Percentiles rank a stretch among this genome's conserved stretches.
Conservation (phyloP, 2,113 vertebrate species). For the Sceloporus undulatus region DNA sequence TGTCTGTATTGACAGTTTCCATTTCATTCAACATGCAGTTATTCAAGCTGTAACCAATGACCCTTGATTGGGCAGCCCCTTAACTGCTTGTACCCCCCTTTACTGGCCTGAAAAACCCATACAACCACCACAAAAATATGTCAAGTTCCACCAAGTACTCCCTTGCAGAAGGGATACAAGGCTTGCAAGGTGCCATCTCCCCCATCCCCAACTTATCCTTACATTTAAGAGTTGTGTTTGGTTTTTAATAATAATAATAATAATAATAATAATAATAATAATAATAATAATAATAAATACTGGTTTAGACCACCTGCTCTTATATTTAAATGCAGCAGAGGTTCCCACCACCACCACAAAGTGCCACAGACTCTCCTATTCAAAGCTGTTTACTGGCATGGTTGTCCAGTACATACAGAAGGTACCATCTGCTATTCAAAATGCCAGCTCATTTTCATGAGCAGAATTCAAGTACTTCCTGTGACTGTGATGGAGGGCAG, state of each 20-base stretch:
- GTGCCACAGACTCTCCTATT: neutral
- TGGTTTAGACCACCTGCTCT: neutral
- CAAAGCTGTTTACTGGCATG: neutral
- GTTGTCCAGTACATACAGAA: neutral
- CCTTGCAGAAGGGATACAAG: neutral
- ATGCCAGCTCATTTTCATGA: neutral
- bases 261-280: no score
- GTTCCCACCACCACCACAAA: neutral
- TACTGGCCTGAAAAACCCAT: neutral
- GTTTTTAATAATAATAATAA: no score
- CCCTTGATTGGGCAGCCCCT: neutral
- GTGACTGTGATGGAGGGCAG: neutral
- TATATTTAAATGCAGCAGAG: neutral
- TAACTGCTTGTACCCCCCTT: neutral
- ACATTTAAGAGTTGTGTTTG: neutral
- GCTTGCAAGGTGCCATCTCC: neutral
- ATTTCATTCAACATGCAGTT: no score
- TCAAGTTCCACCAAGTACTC: neutral
- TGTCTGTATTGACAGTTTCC: neutral
- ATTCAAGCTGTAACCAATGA: neutral
- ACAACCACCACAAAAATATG: neutral
- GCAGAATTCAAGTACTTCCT: neutral
- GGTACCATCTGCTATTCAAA: neutral
- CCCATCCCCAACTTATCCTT: no score
- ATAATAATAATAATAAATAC: neutral